Percentiles rank a stretch among this genome's conserved stretches.
Evolutionary conservation across 2,888 invertebrate genomes (phyloP).

Genomic region (Pyrgus malvae): DNA sequence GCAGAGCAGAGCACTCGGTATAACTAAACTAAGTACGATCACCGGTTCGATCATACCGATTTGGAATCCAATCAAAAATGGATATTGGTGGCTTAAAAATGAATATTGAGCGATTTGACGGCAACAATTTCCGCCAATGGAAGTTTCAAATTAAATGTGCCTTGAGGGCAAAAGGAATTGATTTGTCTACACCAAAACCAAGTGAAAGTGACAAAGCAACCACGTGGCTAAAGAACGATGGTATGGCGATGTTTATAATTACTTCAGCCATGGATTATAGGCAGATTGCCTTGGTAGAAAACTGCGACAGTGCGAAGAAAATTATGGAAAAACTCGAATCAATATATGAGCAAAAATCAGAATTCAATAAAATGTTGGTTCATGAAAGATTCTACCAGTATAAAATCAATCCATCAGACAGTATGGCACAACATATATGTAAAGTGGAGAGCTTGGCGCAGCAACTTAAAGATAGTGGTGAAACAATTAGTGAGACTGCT

Average conservation of each 20-base stretch:
- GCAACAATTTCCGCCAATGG: slow-evolving; percentile 36
- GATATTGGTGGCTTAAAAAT: too few relatives aligned
- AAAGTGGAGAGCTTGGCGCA: slow-evolving; percentile 38
- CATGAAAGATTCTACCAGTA: slow-evolving; percentile 35
- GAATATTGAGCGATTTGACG: slow-evolving; percentile 27
- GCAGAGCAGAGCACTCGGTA: too few relatives aligned
- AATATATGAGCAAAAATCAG: slow-evolving; percentile 33
- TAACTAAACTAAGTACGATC: too few relatives aligned
- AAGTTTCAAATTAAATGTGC: slow-evolving; percentile 39
- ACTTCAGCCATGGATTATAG: slow-evolving; percentile 32
- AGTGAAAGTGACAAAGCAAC: not conserved
- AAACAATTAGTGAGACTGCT: slow-evolving; percentile 38
- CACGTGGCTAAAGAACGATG: slow-evolving; percentile 31
- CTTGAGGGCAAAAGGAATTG: slow-evolving; percentile 32
- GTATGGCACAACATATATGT: slow-evolving; percentile 37
- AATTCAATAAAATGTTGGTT: slow-evolving; percentile 30
- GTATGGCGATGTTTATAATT: slow-evolving; percentile 21
- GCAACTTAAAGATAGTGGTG: slow-evolving; percentile 38
- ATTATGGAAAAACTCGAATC: slow-evolving; percentile 35
- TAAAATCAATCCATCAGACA: slow-evolving; percentile 33
- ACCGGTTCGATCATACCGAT: too few relatives aligned
- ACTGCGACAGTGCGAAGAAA: slow-evolving; percentile 28
- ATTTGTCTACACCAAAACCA: slow-evolving; percentile 29
- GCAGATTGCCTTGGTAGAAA: slow-evolving; percentile 33
- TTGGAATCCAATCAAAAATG: too few relatives aligned